Conservation (phyloP, 2,113 vertebrate species). For the Empidonax alnorum region DNA sequence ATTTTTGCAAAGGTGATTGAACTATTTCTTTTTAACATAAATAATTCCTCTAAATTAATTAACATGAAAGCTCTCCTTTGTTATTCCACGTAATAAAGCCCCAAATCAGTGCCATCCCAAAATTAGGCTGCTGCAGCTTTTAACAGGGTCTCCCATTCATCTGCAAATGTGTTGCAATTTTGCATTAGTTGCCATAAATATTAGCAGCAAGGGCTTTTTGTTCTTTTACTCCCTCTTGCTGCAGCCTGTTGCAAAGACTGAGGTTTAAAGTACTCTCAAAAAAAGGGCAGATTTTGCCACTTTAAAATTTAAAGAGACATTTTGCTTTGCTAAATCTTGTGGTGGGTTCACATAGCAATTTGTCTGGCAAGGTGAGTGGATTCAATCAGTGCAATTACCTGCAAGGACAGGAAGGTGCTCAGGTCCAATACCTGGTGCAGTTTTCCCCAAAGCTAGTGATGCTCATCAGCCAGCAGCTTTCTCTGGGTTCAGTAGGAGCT, state of each 20-base stretch:
- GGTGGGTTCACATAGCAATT: not conserved
- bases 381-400: not conserved
- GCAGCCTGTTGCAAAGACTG: slow-evolving; percentile 54
- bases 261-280: slow-evolving; percentile 1
- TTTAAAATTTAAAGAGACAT: not conserved
- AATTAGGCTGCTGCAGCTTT: slow-evolving; percentile 47
- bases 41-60: slow-evolving; percentile 42
- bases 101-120: slow-evolving; percentile 18
- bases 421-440: not conserved
- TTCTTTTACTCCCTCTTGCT: slow-evolving; percentile 65
- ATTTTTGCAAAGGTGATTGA: slow-evolving; percentile 29
- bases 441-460: not conserved
- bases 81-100: slow-evolving; percentile 13
- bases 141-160: slow-evolving; percentile 43
- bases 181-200: slow-evolving; percentile 57
- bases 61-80: slow-evolving; percentile 24
- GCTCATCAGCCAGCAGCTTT: not conserved
- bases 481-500: not conserved
- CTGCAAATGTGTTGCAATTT: slow-evolving; percentile 38
- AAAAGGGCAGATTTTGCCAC: not conserved
- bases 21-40: slow-evolving; percentile 27
- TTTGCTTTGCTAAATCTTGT: not conserved
- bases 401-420: not conserved
- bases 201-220: slow-evolving; percentile 55
- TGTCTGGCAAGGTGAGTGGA: not conserved